Percentiles rank a stretch among this genome's conserved stretches.
Evolutionary conservation across 2,113 vertebrate species (phyloP).

Genomic region (Pagrus major): DNA sequence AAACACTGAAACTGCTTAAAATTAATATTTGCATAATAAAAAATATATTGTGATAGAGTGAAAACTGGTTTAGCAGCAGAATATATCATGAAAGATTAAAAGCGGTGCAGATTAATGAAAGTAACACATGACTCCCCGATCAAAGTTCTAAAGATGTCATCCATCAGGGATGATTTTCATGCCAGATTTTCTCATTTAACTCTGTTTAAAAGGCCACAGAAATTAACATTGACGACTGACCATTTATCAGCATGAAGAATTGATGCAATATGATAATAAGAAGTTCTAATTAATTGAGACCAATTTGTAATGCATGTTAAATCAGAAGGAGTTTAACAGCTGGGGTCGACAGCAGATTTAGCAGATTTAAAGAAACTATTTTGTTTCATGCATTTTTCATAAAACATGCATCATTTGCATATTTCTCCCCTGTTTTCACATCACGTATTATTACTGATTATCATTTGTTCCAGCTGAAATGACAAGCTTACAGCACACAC

Average conservation of each 20-base stretch:
- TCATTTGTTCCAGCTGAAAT: slow-evolving; percentile 16
- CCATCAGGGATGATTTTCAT: slow-evolving; percentile 50
- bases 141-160: slow-evolving; percentile 55
- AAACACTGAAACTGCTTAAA: neutral
- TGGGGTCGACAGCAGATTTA: slow-evolving; percentile 1
- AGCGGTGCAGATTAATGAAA: slow-evolving; percentile 28
- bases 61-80: neutral
- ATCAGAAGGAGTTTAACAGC: slow-evolving; percentile 24
- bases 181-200: slow-evolving; percentile 55
- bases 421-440: slow-evolving; percentile 19
- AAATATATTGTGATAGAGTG: neutral
- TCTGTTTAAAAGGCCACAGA: slow-evolving; percentile 19
- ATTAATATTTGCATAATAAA: slow-evolving; percentile 34
- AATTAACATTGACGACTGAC: slow-evolving; percentile 45
- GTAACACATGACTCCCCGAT: slow-evolving; percentile 39
- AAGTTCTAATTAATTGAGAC: slow-evolving; percentile 59
- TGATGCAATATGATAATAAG: slow-evolving; percentile 37
- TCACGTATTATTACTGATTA: slow-evolving; percentile 3
- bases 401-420: slow-evolving; percentile 1
- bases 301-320: slow-evolving; percentile 39
- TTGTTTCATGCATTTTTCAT: neutral
- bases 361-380: neutral
- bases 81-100: slow-evolving; percentile 29
- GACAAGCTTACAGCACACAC: neutral
- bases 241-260: slow-evolving; percentile 60